Evolutionary conservation across 2,888 invertebrate genomes (phyloP).

Genomic region (Sphecodes monilicornis): DNA sequence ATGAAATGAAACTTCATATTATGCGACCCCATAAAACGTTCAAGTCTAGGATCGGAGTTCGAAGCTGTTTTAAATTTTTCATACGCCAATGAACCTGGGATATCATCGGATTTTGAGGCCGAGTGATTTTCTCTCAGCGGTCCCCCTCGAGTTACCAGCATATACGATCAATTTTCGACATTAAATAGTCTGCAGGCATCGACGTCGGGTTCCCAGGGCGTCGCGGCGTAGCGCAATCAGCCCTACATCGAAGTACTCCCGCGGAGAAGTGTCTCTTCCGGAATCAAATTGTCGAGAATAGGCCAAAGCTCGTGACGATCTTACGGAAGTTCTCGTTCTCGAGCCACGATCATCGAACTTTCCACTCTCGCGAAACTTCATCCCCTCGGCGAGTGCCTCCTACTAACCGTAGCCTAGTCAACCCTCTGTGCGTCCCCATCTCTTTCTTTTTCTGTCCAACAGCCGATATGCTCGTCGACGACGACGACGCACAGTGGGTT

Average conservation of each 20-base stretch:
- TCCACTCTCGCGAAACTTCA: conserved; percentile 68
- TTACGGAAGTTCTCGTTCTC: conserved; percentile 64
- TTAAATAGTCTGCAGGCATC: conserved; percentile 54
- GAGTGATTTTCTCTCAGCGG: neutral
- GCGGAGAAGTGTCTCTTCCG: conserved; percentile 55
- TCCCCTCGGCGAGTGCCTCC: conserved; percentile 30
- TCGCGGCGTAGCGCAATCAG: conserved; percentile 49
- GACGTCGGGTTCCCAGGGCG: conserved; percentile 41
- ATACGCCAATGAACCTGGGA: neutral
- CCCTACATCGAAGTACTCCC: conserved; percentile 46
- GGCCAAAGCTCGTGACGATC: conserved; percentile 65
- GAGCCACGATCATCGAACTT: conserved; percentile 70
- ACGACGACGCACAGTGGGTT: too few relatives aligned
- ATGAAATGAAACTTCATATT: neutral
- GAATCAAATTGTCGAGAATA: conserved; percentile 71
- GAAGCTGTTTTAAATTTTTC: conserved; percentile 16
- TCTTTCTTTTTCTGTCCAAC: neutral
- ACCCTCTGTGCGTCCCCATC: conserved; percentile 11
- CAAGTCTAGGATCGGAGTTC: neutral
- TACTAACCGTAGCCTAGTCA: conserved; percentile 29
- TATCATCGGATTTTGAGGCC: neutral
- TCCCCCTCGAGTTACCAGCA: conserved; percentile 18
- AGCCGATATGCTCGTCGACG: neutral
- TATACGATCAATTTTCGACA: conserved; percentile 57
- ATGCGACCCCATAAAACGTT: too few relatives aligned